Conservation (phyloP, 1,140 invertebrate species). For the Forficula auricularia region DNA sequence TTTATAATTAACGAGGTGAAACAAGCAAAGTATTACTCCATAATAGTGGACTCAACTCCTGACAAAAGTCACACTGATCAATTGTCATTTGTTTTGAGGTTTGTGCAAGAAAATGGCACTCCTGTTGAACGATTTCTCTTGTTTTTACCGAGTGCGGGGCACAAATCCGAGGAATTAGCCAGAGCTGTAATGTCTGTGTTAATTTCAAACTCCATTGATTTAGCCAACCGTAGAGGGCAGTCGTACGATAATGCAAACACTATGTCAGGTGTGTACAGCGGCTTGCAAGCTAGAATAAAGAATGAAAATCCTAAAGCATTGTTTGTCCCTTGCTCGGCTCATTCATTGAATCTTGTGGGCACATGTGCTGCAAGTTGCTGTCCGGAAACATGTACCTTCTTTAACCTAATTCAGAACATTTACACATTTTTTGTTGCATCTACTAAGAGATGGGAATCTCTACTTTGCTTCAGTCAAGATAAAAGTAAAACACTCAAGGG, state of each 20-base stretch:
- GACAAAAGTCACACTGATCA: neutral
- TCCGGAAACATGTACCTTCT: slow-evolving; percentile 10
- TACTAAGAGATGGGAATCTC: slow-evolving; percentile 14
- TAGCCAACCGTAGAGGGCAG: slow-evolving; percentile 22
- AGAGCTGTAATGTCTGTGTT: no score
- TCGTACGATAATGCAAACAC: slow-evolving; percentile 23
- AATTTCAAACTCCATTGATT: no score
- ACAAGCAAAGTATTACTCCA: neutral
- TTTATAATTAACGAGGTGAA: neutral
- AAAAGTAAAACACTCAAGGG: slow-evolving; percentile 7
- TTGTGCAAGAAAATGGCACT: neutral
- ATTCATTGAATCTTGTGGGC: slow-evolving; percentile 11
- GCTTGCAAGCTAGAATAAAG: slow-evolving; percentile 17
- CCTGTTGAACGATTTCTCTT: neutral
- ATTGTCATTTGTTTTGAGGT: neutral
- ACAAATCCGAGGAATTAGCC: neutral
- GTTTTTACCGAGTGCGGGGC: neutral
- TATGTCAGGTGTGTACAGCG: slow-evolving; percentile 19
- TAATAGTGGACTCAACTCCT: slow-evolving; percentile 3
- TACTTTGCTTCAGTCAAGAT: slow-evolving; percentile 1
- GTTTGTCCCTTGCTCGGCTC: slow-evolving; percentile 11
- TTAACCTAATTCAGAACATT: slow-evolving; percentile 16
- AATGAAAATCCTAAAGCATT: slow-evolving; percentile 11
- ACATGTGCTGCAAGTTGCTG: slow-evolving; percentile 6
- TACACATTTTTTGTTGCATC: slow-evolving; percentile 19